A percentile compares a stretch with the other conserved stretches of the same genome.
Evolutionary conservation across 2,113 vertebrate genomes (phyloP).

Genomic region (Passer domesticus): DNA sequence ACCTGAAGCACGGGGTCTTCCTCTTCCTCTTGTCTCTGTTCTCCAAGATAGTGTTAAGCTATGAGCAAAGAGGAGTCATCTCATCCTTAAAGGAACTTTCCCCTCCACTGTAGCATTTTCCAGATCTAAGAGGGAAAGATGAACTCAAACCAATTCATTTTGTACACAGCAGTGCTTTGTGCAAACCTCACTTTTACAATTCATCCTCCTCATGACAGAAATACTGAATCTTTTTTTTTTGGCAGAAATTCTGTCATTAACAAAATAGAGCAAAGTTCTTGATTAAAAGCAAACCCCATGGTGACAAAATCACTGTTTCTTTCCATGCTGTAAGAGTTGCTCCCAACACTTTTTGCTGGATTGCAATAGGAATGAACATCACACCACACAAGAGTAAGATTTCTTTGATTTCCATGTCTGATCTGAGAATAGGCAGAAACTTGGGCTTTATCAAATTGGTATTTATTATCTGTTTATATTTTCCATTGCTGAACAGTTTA

Average conservation of each 20-base stretch:
- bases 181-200: not conserved
- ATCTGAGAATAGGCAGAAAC: not conserved
- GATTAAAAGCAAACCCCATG: not conserved
- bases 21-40: not conserved
- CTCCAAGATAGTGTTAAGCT: not conserved
- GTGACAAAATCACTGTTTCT: not conserved
- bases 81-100: not conserved
- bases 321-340: not conserved
- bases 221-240: not conserved
- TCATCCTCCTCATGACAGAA: not conserved
- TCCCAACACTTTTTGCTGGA: not conserved
- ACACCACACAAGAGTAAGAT: rapidly evolving
- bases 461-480: not conserved
- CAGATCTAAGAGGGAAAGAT: not conserved
- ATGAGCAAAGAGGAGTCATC: not conserved
- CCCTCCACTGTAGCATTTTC: not conserved
- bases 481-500: not conserved
- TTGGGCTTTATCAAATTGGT: not conserved
- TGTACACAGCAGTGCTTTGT: not conserved
- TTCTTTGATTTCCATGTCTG: not conserved
- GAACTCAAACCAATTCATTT: not conserved
- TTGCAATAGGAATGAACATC: not conserved
- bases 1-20: not conserved
- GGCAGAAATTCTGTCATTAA: not conserved
- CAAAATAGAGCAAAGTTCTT: not conserved